Conservation (phyloP, 2,113 vertebrate genomes). For the Indri indri region DNA sequence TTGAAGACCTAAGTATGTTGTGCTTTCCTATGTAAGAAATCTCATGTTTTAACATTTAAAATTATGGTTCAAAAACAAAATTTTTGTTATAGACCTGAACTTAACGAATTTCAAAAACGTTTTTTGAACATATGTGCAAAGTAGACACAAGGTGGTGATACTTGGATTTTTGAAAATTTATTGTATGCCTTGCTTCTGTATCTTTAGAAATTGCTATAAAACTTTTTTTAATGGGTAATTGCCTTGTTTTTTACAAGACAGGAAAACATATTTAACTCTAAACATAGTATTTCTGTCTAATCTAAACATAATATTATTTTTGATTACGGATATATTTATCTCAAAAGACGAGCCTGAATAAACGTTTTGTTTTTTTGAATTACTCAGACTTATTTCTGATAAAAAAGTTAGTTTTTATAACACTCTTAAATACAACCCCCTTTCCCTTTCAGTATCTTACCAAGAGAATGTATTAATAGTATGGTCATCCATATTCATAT, state of each 20-base stretch:
- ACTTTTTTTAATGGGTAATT: not conserved
- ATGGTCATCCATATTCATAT: not conserved
- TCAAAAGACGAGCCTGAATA: not conserved
- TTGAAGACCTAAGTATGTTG: not conserved
- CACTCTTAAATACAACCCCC: not conserved
- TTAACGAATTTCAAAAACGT: not conserved
- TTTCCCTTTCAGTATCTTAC: not conserved
- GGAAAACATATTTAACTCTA: not conserved
- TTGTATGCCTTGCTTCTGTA: not conserved
- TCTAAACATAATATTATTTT: not conserved
- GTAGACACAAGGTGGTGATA: not conserved
- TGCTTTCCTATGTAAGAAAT: slow-evolving; percentile 12
- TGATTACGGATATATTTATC: not conserved
- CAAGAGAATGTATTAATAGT: not conserved
- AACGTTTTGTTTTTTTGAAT: not conserved
- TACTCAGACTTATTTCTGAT: not conserved
- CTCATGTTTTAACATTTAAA: slow-evolving; percentile 15
- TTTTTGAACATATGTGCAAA: no score
- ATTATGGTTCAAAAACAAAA: not conserved
- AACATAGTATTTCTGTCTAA: not conserved
- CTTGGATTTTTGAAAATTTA: not conserved
- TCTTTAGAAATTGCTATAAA: not conserved
- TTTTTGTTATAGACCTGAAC: not conserved
- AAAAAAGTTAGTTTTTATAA: slow-evolving; percentile 9
- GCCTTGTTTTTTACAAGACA: not conserved